Evolutionary conservation across 2,888 invertebrate genomes (phyloP), one percentile per base, ranked within the genome.

Genomic region (Scaptomyza flava): DNA sequence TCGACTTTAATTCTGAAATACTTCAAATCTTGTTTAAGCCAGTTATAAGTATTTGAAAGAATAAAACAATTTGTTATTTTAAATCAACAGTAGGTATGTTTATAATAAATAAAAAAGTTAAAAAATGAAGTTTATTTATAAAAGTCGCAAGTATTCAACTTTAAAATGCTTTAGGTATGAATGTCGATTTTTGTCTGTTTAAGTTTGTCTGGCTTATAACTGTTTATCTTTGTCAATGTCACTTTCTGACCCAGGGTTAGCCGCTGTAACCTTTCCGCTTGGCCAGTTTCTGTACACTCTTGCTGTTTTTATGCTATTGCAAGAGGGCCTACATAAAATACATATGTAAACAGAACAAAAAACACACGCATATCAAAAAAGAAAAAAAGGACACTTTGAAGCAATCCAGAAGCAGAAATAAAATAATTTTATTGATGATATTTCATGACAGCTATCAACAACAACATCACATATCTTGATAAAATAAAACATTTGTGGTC

Each of bases 211-310:
- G 48, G 30, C 33, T 43, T 17, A 54, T 38, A 51, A 46, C 59
- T 53, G 53, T 45, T 42, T 36, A 46, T 43, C 70, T 81, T 45
- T 67, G 69, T 81, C 83, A 72, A 61, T 66, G 70, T 48, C 54
- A 38, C 31, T 31, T 8, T 11, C 8, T 45, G 38, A 34, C 27
- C 20, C n/a, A 14, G 63, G 53, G 43, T 46, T 57, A 56, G 72
- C 50, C 74, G 66, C 74, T 70, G 54, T 77, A 70, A 81, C 72
- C 83, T 83, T 83, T 81, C 72, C 42, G 54, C 68, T 51, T 76
- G 78, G 65, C 52, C 52, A 59, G 41, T 27, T 58, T 45, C 42
- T 34, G 34, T 6, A 48, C 20, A 34, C 27, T 36, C 23, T 36
- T 30, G 20, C 6, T 50, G 12, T 6, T 33, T 27, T 34, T 9